Base-by-base conservation (phyloP, 2,113 vertebrate species). In the Paraplagusia blochii region DNA sequence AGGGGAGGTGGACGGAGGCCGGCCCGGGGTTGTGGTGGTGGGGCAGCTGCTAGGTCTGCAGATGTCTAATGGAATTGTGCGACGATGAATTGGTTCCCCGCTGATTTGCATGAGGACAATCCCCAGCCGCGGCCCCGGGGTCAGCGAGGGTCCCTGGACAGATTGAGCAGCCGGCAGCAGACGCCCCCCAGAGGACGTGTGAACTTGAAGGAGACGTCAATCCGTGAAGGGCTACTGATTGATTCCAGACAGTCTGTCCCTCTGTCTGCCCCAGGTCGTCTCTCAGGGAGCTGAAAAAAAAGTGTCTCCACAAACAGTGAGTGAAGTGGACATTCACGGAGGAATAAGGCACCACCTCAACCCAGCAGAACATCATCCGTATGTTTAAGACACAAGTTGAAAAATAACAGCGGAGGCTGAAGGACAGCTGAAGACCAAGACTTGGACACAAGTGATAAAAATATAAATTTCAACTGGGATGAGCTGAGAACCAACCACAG, bases 11-110 rank as follows among this genome's bases (percentile, higher is more conserved):
- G 74, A 64, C 68, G 56, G 34, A 11, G 72, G 76, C 40, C 69
- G 79, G 53, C 69, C 53, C 2, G 2, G 38, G 51, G 15, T 29
- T 44, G 54, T 51, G 63, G 70, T 49, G 56, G 46, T 18, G 77
- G 72, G 82, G 85, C 89, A 90, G 90, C 91, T 91, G 90, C 89
- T 88, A 86, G 87, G 88, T 90, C 87, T 90, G 88, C 89, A 88
- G 88, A 88, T 89, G 88, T 87, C 87, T 86, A 84, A 90, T 90
- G 83, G 77, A 90, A 90, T 88, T 87, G 87, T 84, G 82, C 63
- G 46, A 71, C 81, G 54, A 80, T 89, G 80, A 89, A 89, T 89
- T 76, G 84, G 81, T 69, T 58, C 74, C 65, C 73, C 36, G 64
- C 84, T 77, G 65, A 89, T 91, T 91, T 86, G 85, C 89, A 91